phyloP scores from a whole-genome alignment of 2,797 vertebrate genomes.

The Buceros bicornis region DNA sequence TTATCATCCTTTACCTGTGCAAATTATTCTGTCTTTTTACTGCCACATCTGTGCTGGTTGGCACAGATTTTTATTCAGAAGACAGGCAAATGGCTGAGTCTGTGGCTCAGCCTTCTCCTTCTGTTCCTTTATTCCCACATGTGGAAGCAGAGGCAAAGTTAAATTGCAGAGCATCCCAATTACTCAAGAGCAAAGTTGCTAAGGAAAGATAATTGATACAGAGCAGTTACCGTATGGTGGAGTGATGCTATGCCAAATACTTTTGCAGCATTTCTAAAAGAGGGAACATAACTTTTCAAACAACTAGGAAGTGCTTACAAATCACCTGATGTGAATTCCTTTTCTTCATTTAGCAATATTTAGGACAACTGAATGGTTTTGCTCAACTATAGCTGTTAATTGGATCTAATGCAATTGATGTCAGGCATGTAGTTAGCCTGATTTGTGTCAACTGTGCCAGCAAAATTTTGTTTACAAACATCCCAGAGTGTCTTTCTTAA shows the following conservation, averaged over 20 bases:
- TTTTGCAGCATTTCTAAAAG: slow-evolving; percentile 45
- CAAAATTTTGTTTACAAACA: slow-evolving; percentile 70
- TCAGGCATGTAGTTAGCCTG: slow-evolving; percentile 59
- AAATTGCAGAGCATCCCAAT: neutral
- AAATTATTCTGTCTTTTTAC: neutral
- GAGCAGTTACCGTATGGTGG: slow-evolving; percentile 25
- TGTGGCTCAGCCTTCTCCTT: neutral
- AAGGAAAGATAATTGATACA: slow-evolving; percentile 43
- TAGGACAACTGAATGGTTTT: slow-evolving; percentile 54
- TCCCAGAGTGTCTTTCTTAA: slow-evolving; percentile 35
- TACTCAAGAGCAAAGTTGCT: slow-evolving; percentile 41
- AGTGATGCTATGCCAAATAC: slow-evolving; percentile 49
- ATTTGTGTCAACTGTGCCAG: slow-evolving; percentile 51
- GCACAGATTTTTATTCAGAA: neutral
- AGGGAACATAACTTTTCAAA: slow-evolving; percentile 51
- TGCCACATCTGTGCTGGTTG: slow-evolving; percentile 2
- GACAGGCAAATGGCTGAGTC: neutral
- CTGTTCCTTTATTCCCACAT: neutral
- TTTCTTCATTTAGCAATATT: slow-evolving; percentile 52
- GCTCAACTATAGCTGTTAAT: slow-evolving; percentile 48
- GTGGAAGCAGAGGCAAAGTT: slow-evolving; percentile 1
- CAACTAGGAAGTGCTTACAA: slow-evolving; percentile 39
- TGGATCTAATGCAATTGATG: slow-evolving; percentile 45
- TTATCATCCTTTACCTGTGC: neutral
- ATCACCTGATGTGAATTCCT: slow-evolving; percentile 42